Base-by-base conservation (phyloP, 2,888 invertebrate species). In the Suillia variegata region DNA sequence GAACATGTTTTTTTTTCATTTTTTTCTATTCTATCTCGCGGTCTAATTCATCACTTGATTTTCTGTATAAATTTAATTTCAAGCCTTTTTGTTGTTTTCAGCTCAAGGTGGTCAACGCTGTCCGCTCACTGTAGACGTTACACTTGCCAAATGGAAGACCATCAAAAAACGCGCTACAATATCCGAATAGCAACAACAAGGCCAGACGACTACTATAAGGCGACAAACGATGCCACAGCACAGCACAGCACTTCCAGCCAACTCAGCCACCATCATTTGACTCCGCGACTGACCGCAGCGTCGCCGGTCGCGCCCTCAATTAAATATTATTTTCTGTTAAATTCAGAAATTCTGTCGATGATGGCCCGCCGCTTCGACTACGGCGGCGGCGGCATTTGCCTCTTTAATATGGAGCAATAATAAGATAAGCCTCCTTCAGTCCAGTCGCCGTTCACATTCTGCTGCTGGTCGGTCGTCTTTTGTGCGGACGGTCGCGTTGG, bases 321-420 rank as follows among this genome's bases (percentile, higher is more conserved):
- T 64, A 67, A 64, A 62, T 63, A 58, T 65, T 68, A 74, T 74
- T 73, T 74, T 74, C 71, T 74, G 75, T 72, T 66, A 72, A 72
- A 75, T 72, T 74, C 70, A 68, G 66, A 72, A 72, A 75, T 72
- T 74, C 70, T 69, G 66, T 69, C 45, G n/a, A n/a, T n/a, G n/a
- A n/a, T n/a, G n/a, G n/a, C n/a, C n/a, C n/a, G n/a, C n/a, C n/a
- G n/a, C n/a, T n/a, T n/a, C n/a, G n/a, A n/a, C n/a, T n/a, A n/a
- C n/a, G n/a, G n/a, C n/a, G n/a, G n/a, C n/a, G n/a, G n/a, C n/a
- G 45, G 45, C 45, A 45, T 6, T 45, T n/a, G n/a, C 18, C 45
- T 45, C 45, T 45, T 45, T 45, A 45, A 45, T 45, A 45, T 45
- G 45, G 18, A 18, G 45, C 45, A 45, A 45, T 17, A 45, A 45